These are phyloP conservation scores for Neria commutata DNA, from an alignment of 2,888 invertebrate genomes.

Conservation along the genomic window DNA sequence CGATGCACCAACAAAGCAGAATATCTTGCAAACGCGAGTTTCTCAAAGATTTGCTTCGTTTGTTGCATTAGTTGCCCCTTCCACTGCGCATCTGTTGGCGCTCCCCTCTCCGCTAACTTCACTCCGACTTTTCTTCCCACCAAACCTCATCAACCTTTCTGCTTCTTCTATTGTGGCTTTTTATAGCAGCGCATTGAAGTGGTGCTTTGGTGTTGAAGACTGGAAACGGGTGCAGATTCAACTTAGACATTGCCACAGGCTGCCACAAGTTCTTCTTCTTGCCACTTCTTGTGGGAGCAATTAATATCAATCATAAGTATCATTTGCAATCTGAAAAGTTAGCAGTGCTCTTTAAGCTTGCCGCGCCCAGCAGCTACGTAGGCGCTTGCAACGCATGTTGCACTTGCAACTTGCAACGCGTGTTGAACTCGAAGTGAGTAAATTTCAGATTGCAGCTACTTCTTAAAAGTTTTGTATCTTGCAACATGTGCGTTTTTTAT, in stretches of 20 bases:
- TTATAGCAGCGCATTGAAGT: too few species aligned
- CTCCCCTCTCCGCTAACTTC: too few species aligned
- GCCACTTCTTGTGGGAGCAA: not conserved
- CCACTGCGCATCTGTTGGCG: too few species aligned
- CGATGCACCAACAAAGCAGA: too few species aligned
- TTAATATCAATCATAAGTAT: not conserved
- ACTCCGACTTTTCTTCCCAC: too few species aligned
- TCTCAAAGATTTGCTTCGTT: too few species aligned
- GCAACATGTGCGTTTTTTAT: not conserved
- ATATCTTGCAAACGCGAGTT: too few species aligned
- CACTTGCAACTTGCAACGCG: not conserved
- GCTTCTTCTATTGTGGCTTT: not conserved
- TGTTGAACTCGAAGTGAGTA: not conserved
- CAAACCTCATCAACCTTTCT: conserved; percentile 1
- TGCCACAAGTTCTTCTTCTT: not conserved
- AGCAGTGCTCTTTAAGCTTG: not conserved
- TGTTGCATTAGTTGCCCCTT: too few species aligned
- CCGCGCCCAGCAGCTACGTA: not conserved
- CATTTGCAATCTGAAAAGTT: not conserved
- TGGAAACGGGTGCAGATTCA: too few species aligned
- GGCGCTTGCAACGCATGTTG: not conserved
- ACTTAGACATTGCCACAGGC: too few species aligned
- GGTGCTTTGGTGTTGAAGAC: too few species aligned
- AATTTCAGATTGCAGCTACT: not conserved
- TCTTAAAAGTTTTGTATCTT: not conserved